A percentile compares a stretch with the other conserved stretches of the same genome.
phyloP scores from a whole-genome alignment of 2,113 vertebrate genomes.

The Emberiza fucata region DNA sequence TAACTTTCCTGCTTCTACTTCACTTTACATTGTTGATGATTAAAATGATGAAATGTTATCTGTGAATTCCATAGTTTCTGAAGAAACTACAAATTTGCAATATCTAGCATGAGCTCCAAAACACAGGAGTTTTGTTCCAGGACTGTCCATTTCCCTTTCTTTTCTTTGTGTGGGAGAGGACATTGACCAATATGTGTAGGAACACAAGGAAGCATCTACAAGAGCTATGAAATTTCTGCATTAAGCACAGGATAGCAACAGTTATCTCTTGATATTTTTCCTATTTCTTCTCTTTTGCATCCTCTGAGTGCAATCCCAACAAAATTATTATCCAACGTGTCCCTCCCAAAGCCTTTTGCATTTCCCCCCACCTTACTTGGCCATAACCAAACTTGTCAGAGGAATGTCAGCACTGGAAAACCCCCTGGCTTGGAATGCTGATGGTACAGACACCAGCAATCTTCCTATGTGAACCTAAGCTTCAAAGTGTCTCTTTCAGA shows the following conservation, averaged over 20 bases:
- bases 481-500: neutral
- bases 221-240: neutral
- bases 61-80: neutral
- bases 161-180: neutral
- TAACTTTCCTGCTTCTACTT: neutral
- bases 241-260: neutral
- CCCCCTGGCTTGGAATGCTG: neutral
- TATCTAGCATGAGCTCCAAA: neutral
- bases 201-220: neutral
- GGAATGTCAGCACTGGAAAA: neutral
- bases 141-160: neutral
- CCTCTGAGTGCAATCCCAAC: neutral
- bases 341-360: neutral
- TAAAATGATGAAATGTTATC: neutral
- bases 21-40: neutral
- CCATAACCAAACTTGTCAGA: neutral
- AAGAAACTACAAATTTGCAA: neutral
- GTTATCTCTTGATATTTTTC: neutral
- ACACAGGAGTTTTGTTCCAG: neutral
- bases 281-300: neutral
- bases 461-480: neutral
- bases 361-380: too few relatives aligned
- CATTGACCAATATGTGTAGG: fast-evolving
- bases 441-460: neutral
- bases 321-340: neutral